A percentile compares a stretch with the other conserved stretches of the same genome.
phyloP scores from a whole-genome alignment of 30 jellyfish, hydroid and myxozoan species.

The Chrysaora quinquecirrha region DNA sequence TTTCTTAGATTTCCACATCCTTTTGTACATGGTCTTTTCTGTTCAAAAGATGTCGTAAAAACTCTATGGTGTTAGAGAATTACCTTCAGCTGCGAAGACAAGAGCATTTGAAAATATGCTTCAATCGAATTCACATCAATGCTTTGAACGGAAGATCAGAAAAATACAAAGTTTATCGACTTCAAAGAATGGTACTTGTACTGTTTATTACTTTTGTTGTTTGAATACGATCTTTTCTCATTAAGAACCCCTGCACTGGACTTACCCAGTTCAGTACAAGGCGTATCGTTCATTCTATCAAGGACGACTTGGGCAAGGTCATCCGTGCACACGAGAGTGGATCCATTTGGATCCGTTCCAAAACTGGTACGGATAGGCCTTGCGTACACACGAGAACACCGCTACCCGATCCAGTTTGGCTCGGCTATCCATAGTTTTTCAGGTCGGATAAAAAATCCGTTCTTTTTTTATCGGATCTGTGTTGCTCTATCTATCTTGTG shows the following conservation, averaged over 20 bases:
- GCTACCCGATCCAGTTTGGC: too few relatives aligned
- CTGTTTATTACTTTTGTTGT: background rate
- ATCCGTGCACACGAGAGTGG: too few relatives aligned
- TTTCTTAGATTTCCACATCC: conserved; percentile 45
- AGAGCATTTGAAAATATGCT: conserved; percentile 30
- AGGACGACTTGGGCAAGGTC: too few relatives aligned
- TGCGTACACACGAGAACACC: too few relatives aligned
- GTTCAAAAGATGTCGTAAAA: conserved; percentile 14
- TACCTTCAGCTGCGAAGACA: conserved; percentile 51
- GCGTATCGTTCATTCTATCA: background rate
- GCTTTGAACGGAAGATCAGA: conserved; percentile 51
- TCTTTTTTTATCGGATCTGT: too few relatives aligned
- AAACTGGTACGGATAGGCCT: too few relatives aligned
- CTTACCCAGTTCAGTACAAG: background rate
- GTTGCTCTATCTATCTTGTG: too few relatives aligned
- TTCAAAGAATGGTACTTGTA: conserved; percentile 19
- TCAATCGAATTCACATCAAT: conserved; percentile 18
- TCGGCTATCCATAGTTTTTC: too few relatives aligned
- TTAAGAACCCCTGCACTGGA: background rate
- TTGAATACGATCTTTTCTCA: background rate
- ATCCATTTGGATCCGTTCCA: too few relatives aligned
- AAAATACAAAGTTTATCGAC: background rate
- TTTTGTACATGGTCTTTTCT: conserved; percentile 26
- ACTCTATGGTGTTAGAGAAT: conserved; percentile 51
- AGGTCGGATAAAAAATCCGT: too few relatives aligned